phyloP scores from a whole-genome alignment of 2,888 invertebrate species.

The Hydrotaea cyrtoneurina region DNA sequence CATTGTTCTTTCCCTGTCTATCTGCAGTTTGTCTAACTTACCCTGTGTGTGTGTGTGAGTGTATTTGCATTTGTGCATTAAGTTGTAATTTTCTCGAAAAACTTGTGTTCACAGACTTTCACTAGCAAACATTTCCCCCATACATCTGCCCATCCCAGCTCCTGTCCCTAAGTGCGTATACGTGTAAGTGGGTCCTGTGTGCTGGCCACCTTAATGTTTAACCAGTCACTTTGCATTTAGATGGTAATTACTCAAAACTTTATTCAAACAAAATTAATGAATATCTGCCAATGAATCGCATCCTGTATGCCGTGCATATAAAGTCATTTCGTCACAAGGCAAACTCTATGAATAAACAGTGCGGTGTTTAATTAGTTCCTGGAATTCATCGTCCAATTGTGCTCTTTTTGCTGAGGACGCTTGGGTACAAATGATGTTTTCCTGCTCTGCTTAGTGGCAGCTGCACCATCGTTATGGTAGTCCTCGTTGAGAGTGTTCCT shows the following conservation, averaged over 20 bases:
- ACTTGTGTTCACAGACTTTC: too few relatives aligned
- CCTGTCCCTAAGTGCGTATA: too few relatives aligned
- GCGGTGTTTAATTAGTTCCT: neutral
- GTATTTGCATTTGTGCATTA: too few relatives aligned
- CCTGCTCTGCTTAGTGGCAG: neutral
- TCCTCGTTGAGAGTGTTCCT: conserved; percentile 52
- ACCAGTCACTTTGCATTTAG: conserved; percentile 2
- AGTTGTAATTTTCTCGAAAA: neutral
- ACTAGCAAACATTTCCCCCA: too few relatives aligned
- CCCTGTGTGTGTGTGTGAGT: too few relatives aligned
- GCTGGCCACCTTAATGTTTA: neutral
- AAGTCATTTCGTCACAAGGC: neutral
- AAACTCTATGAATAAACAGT: too few relatives aligned
- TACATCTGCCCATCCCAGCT: too few relatives aligned
- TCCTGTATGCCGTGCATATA: neutral
- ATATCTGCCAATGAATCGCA: too few relatives aligned
- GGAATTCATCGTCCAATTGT: conserved; percentile 40
- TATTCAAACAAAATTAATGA: neutral
- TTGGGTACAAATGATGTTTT: conserved; percentile 10
- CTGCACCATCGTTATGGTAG: neutral
- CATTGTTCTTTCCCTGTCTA: too few relatives aligned
- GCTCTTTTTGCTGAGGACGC: conserved; percentile 27
- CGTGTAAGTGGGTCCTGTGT: too few relatives aligned
- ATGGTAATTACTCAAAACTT: conserved; percentile 35
- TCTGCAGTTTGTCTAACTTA: too few relatives aligned